Conservation (phyloP, 2,888 invertebrate genomes). For the Melanchra persicariae region DNA sequence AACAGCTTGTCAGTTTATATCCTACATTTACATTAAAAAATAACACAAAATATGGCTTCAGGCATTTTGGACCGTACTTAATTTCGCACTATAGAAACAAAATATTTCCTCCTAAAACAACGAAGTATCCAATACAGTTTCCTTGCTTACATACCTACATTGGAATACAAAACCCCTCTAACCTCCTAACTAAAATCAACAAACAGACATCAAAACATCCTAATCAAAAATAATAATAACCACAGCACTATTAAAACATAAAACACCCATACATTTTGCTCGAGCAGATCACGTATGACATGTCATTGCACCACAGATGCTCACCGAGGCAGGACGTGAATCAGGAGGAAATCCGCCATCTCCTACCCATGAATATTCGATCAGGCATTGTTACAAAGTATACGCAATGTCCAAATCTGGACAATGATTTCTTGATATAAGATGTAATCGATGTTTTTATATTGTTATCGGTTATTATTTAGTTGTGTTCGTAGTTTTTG, state of each 20-base stretch:
- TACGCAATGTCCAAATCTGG: constrained; percentile 62
- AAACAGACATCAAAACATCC: not conserved
- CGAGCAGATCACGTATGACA: constrained; percentile 64
- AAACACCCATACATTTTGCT: constrained; percentile 42
- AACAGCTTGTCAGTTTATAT: no score
- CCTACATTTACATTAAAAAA: no score
- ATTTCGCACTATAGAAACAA: no score
- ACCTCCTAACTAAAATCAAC: not conserved
- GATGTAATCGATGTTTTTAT: constrained; percentile 55
- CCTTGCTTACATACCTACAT: no score
- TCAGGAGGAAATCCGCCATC: constrained; percentile 83
- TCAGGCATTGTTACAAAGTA: constrained; percentile 75
- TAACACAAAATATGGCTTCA: no score
- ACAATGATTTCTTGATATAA: constrained; percentile 54
- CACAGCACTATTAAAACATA: constrained; percentile 14
- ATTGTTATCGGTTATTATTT: constrained; percentile 38
- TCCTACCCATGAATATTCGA: constrained; percentile 79
- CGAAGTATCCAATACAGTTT: no score
- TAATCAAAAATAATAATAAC: constrained; percentile 7
- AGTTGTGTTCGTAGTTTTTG: not conserved
- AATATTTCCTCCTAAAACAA: no score
- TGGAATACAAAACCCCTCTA: no score
- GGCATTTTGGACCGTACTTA: no score
- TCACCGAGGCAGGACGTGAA: constrained; percentile 64
- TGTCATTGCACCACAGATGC: constrained; percentile 67